phyloP scores from a whole-genome alignment of 1,140 invertebrate genomes.

The Magallana ariakensis region DNA sequence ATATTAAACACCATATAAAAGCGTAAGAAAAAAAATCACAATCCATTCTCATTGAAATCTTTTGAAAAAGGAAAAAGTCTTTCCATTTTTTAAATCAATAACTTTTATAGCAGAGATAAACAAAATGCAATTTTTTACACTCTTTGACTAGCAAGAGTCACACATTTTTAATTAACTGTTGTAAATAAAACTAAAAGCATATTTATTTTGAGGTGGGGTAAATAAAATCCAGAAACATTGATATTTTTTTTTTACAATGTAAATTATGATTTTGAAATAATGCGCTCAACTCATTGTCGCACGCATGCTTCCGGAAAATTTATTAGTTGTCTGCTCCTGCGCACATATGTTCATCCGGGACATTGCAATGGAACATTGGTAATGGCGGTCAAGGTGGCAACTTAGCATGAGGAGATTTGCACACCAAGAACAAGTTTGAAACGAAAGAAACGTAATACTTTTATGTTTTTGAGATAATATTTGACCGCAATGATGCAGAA shows the following conservation, averaged over 20 bases:
- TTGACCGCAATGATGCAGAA: slow-evolving; percentile 87
- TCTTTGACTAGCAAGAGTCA: no score
- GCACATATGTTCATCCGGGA: slow-evolving; percentile 75
- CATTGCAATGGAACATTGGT: slow-evolving; percentile 73
- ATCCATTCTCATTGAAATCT: no score
- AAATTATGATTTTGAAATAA: background rate
- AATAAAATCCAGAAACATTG: background rate
- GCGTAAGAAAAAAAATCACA: no score
- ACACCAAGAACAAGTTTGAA: slow-evolving; percentile 56
- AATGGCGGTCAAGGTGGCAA: slow-evolving; percentile 79
- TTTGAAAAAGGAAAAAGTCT: no score
- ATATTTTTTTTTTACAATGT: background rate
- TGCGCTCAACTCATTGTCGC: slow-evolving; percentile 10
- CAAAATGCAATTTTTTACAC: no score
- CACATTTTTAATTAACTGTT: no score
- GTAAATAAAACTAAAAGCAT: no score
- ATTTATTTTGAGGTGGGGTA: background rate
- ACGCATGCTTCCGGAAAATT: slow-evolving; percentile 40
- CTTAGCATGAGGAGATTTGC: slow-evolving; percentile 67
- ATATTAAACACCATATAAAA: no score
- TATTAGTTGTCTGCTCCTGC: slow-evolving; percentile 69
- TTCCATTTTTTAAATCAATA: no score
- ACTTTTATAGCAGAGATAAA: no score
- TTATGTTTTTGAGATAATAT: slow-evolving; percentile 41
- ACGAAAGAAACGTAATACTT: slow-evolving; percentile 50